Base-by-base conservation (phyloP, 92 coral and sea anemone species). In the Porites evermanni region DNA sequence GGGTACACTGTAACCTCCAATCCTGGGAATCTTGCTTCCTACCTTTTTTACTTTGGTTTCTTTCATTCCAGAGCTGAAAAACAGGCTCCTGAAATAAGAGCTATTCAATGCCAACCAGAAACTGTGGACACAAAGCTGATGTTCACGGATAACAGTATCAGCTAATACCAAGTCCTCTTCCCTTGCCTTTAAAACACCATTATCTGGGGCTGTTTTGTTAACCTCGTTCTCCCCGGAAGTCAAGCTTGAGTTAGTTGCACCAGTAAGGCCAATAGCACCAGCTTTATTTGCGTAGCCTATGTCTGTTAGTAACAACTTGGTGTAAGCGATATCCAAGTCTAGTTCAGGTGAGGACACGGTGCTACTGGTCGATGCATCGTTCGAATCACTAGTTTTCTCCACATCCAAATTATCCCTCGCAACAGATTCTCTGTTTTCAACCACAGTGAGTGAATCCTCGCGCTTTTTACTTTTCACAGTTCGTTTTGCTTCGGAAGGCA, bases 81-180 rank as follows among this genome's bases (percentile, higher is more conserved):
- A 94, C 58, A 94, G 88, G 53, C 96, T 86, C 67, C 98, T 86
- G 76, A 94, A 94, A 72, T 90, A 94, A 38, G 98, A 89, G 76
- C 98, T 94, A 83, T 94, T 94, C 61, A 94, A 79, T 10, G 98
- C 95, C 67, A 94, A 74, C 98, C 98, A 94, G 72, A 94, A 94
- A 66, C 98, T 94, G 72, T 94, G 98, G 16, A 94, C 94, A 86
- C 89, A 70, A 54, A 94, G 84, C 74, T 94, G 91, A 81, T 93
- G 90, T 68, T 94, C 91, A 68, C 91, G 67, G 65, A 94, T 79
- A 53, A 94, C 91, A 12, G 90, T 93, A 16, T 83, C 87, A 44
- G 64, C 64, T 16, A 83, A 32, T 63, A 61, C 26, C 64, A 65
- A 50, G 29, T 83, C 80, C 12, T 83, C 87, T 16, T 72, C 80